Conservation (phyloP, 2,797 vertebrate species). For the Cephalopachus bancanus region DNA sequence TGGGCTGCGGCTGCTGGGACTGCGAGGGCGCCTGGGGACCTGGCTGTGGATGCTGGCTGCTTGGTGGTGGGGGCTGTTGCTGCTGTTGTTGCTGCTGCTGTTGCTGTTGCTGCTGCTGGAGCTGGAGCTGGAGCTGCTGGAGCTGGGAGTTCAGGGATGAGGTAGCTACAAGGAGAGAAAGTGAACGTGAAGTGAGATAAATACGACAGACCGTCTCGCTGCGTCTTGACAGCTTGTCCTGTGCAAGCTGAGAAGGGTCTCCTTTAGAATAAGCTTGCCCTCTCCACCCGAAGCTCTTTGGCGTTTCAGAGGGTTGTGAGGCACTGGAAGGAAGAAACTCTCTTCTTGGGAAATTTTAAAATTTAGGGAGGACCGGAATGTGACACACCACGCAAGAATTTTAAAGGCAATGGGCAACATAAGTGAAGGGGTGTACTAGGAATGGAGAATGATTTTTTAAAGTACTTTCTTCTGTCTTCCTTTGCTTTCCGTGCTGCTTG, state of each 20-base stretch:
- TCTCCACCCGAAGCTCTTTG: not conserved
- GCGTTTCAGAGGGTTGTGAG: not conserved
- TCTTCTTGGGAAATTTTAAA: conserved; percentile 7
- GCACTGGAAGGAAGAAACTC: not conserved
- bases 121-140: conserved; percentile 97
- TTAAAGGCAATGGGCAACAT: not conserved
- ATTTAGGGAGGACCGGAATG: not conserved
- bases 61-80: conserved; percentile 90
- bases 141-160: conserved; percentile 99
- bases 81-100: conserved; percentile 86
- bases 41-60: conserved; percentile 90
- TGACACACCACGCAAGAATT: not conserved
- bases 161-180: conserved; percentile 94
- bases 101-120: conserved; percentile 94
- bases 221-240: not conserved
- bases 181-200: conserved; percentile 40
- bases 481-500: not conserved
- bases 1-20: conserved; percentile 89
- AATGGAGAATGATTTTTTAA: not conserved
- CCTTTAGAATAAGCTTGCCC: too few species aligned
- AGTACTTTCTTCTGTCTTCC: not conserved
- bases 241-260: not conserved
- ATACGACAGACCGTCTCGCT: not conserved
- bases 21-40: conserved; percentile 89
- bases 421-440: not conserved